Evolutionary conservation across 2,888 invertebrate species (phyloP), one percentile per base, ranked within the genome.

Genomic region (Xanthia togata): DNA sequence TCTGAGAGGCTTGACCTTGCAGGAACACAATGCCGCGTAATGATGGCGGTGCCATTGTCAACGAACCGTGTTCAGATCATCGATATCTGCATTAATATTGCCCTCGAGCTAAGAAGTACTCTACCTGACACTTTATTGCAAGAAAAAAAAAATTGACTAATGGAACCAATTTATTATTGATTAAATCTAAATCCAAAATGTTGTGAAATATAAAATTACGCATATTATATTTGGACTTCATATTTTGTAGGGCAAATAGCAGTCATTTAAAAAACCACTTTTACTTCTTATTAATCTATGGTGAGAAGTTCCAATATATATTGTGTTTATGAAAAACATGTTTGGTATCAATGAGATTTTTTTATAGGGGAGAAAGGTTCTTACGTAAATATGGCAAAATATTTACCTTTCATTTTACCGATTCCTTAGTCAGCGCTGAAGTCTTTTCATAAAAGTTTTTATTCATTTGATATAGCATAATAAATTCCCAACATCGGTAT

Each of bases 11-110:
- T 85, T 85, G 87, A 87, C 89, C 89, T 89, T 90, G 87, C 78
- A 64, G 76, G 81, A 81, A 81, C 84, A 92, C 91, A 93, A 93
- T 91, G 89, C 84, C 83, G 72, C 83, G 88, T 92, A 92, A 92
- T 91, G 90, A 90, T 87, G 83, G 81, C 79, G 81, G 84, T 81
- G 73, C 87, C 86, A 91, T 92, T 92, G 90, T 90, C 89, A 90
- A 88, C 86, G 85, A 88, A 87, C 87, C 84, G 83, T 83, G 80
- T 71, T 84, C 84, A 76, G 89, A 89, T 89, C 87, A 87, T 87
- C 88, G 88, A 90, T 90, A 88, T 89, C 82, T 91, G 88, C 87
- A 88, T 89, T 86, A 74, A 83, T 78, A 86, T 82, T 35, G 71
- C 69, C 62, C 67, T 74, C 87, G 89, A 86, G 78, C 71, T 88